Base-by-base conservation (phyloP, 2,888 invertebrate genomes). In the Coelogynopora nodosa region DNA sequence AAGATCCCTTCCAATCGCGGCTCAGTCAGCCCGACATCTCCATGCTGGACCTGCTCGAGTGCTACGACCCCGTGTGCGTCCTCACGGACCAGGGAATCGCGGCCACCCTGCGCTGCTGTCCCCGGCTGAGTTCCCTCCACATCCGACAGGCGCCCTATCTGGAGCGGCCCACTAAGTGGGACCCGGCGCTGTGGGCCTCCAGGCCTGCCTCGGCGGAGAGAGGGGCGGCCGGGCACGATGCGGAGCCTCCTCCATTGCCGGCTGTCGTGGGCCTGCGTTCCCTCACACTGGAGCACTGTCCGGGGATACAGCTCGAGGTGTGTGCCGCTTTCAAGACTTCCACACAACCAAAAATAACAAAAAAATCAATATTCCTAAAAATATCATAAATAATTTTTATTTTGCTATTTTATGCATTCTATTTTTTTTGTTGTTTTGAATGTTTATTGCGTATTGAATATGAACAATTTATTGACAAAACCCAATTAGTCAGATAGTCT, bases 251-350 rank as follows among this genome's bases (percentile, higher is more conserved):
- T 26, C 86, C 30, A 29, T 28, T 29, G 30, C 2, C 84, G 0
- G 84, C 84, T 84, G 31, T 49, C 31, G 84, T 28, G 2, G 84
- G 49, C 0, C 74, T 87, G 1, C 23, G 67, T 18, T 87, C 74
- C 5, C 86, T 87, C 0, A 87, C 87, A 10, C 30, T 87, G 18
- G 87, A 87, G 86, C 87, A 87, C 31, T 87, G 87, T 31, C 86
- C 87, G 29, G 67, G 87, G 18, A 87, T 87, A 13, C 30, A 28
- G 5, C 86, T 82, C 13, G 80, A 84, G 27, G 86, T 86, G 27
- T n/a, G n/a, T n/a, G n/a, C n/a, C n/a, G n/a, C n/a, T n/a, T n/a
- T n/a, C n/a, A n/a, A n/a, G n/a, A n/a, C n/a, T n/a, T n/a, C n/a
- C n/a, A n/a, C n/a, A n/a, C n/a, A n/a, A n/a, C n/a, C n/a, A n/a